Evolutionary conservation across 37 sponge, comb jelly and placozoan species (phyloP).

Genomic region (Chondrilla cf. caribensis): DNA sequence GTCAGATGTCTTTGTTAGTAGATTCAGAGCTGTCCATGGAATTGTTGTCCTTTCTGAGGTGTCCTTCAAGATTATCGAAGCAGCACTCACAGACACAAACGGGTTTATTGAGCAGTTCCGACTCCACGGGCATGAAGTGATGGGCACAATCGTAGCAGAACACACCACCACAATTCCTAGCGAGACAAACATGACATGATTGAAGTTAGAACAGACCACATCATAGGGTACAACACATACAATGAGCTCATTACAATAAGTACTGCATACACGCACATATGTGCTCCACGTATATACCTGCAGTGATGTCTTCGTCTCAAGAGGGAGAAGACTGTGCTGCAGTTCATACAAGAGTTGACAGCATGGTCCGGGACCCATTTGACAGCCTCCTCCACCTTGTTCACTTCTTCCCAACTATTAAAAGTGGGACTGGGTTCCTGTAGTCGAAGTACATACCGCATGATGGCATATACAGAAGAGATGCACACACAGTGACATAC

Average conservation of each 20-base stretch:
- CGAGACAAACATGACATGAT: no score
- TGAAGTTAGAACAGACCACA: no score
- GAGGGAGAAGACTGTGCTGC: slow-evolving; percentile 53
- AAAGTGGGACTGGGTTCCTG: neutral
- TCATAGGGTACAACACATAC: neutral
- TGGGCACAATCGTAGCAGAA: slow-evolving; percentile 77
- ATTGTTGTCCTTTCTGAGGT: slow-evolving; percentile 27
- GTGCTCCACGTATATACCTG: slow-evolving; percentile 65
- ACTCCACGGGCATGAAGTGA: slow-evolving; percentile 71
- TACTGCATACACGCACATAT: no score
- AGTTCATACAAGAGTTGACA: slow-evolving; percentile 59
- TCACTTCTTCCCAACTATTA: slow-evolving; percentile 72
- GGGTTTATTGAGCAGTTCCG: slow-evolving; percentile 67
- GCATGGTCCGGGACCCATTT: slow-evolving; percentile 94
- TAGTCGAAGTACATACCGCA: no score
- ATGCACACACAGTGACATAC: no score
- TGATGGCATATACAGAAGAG: no score
- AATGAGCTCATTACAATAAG: no score
- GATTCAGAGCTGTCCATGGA: no score
- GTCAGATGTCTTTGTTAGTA: no score
- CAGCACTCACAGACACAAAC: slow-evolving; percentile 82
- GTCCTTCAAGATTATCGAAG: slow-evolving; percentile 77
- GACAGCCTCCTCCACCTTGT: slow-evolving; percentile 41
- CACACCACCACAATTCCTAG: slow-evolving; percentile 86
- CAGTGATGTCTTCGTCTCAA: slow-evolving; percentile 83